Evolutionary conservation across 2,797 vertebrate species (phyloP).

Genomic region (Myotis vivesi): DNA sequence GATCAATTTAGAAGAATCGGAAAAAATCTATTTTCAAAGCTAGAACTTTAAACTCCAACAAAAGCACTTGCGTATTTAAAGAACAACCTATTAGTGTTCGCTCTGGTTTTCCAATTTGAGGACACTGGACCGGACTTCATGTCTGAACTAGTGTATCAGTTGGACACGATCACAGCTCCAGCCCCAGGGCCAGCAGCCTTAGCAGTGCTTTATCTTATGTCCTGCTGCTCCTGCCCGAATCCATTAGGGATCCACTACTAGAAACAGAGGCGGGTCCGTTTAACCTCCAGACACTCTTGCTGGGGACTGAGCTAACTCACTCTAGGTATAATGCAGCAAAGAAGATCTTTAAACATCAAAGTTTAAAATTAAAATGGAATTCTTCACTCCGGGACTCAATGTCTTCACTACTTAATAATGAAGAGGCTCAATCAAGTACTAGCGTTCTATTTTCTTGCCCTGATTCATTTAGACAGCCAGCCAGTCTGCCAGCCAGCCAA

Average conservation of each 20-base stretch:
- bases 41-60: background rate
- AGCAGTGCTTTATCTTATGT: background rate
- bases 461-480: background rate
- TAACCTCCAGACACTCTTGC: background rate
- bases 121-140: background rate
- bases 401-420: background rate
- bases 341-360: background rate
- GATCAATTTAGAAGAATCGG: background rate
- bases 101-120: background rate
- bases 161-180: background rate
- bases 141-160: background rate
- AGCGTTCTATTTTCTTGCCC: background rate
- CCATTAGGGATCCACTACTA: background rate
- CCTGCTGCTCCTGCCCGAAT: background rate
- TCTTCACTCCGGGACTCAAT: background rate
- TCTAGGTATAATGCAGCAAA: background rate
- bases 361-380: background rate
- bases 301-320: background rate
- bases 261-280: background rate
- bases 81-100: background rate
- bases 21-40: background rate
- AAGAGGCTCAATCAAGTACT: background rate
- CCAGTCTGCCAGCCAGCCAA: background rate
- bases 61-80: constrained; percentile 8
- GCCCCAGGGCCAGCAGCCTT: background rate